Conservation (phyloP, 2,888 invertebrate genomes). For the Mimachlamys varia region DNA sequence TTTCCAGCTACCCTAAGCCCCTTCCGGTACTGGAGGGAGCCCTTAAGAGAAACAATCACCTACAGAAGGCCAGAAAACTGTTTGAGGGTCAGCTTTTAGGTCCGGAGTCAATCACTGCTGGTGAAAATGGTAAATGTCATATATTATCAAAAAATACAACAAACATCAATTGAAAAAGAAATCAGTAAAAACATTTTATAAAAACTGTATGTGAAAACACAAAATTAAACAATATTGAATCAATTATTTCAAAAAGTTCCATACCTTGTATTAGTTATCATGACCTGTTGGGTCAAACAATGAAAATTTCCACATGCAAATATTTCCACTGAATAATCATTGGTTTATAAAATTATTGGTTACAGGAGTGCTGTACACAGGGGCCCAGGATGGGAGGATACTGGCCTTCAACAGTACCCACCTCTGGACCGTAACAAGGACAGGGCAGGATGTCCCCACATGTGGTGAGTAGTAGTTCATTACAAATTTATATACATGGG, state of each 20-base stretch:
- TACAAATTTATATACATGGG: too few relatives aligned
- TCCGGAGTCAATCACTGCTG: constrained; percentile 70
- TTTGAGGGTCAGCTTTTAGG: constrained; percentile 65
- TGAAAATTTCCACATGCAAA: too few relatives aligned
- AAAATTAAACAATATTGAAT: too few relatives aligned
- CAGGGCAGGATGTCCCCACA: constrained; percentile 55
- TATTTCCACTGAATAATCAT: too few relatives aligned
- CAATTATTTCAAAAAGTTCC: too few relatives aligned
- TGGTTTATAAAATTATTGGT: not conserved
- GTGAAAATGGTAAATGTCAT: constrained; percentile 59
- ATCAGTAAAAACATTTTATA: too few relatives aligned
- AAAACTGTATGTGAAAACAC: too few relatives aligned
- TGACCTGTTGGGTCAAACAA: not conserved
- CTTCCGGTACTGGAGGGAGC: constrained; percentile 57
- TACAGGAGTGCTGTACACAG: constrained; percentile 68
- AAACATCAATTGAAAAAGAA: too few relatives aligned
- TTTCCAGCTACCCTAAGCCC: constrained; percentile 47
- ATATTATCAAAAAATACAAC: not conserved
- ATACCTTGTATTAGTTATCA: too few relatives aligned
- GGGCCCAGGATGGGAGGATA: constrained; percentile 66
- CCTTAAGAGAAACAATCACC: constrained; percentile 50
- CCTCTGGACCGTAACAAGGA: constrained; percentile 56
- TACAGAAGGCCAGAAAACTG: constrained; percentile 58
- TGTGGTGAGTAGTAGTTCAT: constrained; percentile 54
- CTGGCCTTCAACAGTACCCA: constrained; percentile 58